A percentile compares a stretch with the other conserved stretches of the same genome.
phyloP scores from a whole-genome alignment of 2,888 invertebrate species.

The Metellina segmentata region DNA sequence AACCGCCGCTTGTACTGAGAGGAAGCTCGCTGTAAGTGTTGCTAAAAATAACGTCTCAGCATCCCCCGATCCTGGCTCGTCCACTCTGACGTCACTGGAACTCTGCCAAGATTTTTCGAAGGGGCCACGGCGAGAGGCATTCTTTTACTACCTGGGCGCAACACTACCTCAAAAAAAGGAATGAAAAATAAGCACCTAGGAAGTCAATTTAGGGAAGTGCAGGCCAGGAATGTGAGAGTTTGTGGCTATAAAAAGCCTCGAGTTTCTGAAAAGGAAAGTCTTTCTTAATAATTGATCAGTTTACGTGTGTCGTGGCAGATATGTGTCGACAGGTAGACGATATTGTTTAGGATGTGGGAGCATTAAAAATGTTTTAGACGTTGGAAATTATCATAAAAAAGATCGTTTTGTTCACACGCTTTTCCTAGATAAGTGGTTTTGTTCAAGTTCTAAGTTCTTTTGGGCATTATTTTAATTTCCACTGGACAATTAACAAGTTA shows the following conservation, averaged over 20 bases:
- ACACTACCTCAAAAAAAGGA: neutral
- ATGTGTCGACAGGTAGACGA: neutral
- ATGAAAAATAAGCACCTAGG: slow-evolving; percentile 27
- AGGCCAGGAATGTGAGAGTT: slow-evolving; percentile 26
- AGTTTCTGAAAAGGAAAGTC: neutral
- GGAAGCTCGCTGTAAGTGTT: slow-evolving; percentile 11
- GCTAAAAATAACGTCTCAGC: slow-evolving; percentile 64
- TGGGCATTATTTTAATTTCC: no score
- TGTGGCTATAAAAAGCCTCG: slow-evolving; percentile 15
- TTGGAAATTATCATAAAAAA: no score
- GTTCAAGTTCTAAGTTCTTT: no score
- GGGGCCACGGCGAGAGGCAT: slow-evolving; percentile 1
- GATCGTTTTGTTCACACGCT: no score
- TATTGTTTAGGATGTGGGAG: no score
- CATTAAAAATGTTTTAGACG: no score
- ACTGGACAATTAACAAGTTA: no score
- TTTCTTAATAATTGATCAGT: neutral
- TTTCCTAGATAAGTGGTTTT: no score
- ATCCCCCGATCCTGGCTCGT: slow-evolving; percentile 38
- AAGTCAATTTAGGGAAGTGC: slow-evolving; percentile 68
- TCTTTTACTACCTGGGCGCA: slow-evolving; percentile 33
- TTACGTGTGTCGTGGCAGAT: neutral
- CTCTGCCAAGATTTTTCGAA: slow-evolving; percentile 43
- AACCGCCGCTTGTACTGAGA: neutral
- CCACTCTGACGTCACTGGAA: slow-evolving; percentile 71